These are phyloP conservation scores for Bettongia penicillata DNA, from an alignment of 2,113 vertebrate genomes.

Conservation along the genomic window DNA sequence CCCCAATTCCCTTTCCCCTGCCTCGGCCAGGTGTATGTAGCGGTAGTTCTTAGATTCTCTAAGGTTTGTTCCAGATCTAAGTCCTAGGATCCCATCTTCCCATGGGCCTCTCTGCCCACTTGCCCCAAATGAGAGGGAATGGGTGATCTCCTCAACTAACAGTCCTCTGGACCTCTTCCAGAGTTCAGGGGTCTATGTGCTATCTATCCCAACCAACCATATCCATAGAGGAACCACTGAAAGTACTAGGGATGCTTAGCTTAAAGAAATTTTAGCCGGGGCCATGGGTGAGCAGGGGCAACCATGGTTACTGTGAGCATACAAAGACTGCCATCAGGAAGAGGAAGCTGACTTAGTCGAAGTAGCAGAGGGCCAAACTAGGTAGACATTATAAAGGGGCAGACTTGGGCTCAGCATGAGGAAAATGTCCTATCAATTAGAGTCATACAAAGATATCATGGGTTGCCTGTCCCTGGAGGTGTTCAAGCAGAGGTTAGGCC, in stretches of 20 bases:
- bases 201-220: background rate
- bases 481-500: background rate
- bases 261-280: background rate
- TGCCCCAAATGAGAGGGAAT: background rate
- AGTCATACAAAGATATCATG: background rate
- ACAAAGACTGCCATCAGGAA: background rate
- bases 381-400: background rate
- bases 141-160: background rate
- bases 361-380: background rate
- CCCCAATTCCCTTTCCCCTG: no score
- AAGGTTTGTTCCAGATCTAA: background rate
- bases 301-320: background rate
- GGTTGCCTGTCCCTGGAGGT: background rate
- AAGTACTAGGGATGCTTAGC: background rate
- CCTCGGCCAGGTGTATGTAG: background rate
- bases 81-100: background rate
- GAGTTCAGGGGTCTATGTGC: background rate
- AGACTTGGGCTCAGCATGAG: background rate
- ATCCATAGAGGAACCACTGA: background rate
- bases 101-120: background rate
- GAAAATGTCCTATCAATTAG: background rate
- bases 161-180: background rate
- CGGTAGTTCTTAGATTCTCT: background rate
- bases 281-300: background rate
- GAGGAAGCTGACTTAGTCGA: background rate